These are phyloP conservation scores for Mylabris sibirica DNA, from an alignment of 2,888 invertebrate species.

Conservation along the genomic window DNA sequence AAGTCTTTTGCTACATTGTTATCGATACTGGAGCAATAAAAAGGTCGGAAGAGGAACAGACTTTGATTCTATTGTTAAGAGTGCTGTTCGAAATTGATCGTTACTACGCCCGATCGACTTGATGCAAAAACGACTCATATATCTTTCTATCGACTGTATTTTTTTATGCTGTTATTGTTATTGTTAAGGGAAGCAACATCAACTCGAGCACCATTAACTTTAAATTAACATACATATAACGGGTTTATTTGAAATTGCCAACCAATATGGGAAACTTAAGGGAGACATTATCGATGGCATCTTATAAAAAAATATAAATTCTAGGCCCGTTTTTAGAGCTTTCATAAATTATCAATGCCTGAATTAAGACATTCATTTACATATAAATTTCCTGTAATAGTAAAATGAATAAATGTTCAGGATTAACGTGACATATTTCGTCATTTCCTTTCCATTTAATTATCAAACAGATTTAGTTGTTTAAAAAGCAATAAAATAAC, in stretches of 20 bases:
- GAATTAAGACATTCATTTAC: background rate
- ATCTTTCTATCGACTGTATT: conserved; percentile 22
- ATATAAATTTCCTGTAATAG: background rate
- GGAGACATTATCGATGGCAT: conserved; percentile 45
- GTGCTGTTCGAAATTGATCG: conserved; percentile 39
- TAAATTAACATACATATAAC: background rate
- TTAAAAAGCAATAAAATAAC: background rate
- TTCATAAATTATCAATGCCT: background rate
- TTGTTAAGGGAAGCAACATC: background rate
- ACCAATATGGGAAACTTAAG: conserved; percentile 33
- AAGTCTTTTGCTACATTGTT: conserved; percentile 37
- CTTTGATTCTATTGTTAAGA: conserved; percentile 39
- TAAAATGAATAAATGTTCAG: background rate
- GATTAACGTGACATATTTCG: background rate
- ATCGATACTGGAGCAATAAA: conserved; percentile 36
- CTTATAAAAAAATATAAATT: conserved; percentile 32
- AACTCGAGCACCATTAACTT: background rate
- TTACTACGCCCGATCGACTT: conserved; percentile 36
- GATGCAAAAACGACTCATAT: conserved; percentile 37
- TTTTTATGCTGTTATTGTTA: background rate
- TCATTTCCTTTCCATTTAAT: conserved; percentile 3
- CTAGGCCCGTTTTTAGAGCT: conserved; percentile 24
- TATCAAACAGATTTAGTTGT: background rate
- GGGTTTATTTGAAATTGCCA: background rate
- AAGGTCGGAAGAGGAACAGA: conserved; percentile 37